These are phyloP conservation scores for Drosophila littoralis DNA, from an alignment of 1,140 invertebrate species.

Conservation along the genomic window DNA sequence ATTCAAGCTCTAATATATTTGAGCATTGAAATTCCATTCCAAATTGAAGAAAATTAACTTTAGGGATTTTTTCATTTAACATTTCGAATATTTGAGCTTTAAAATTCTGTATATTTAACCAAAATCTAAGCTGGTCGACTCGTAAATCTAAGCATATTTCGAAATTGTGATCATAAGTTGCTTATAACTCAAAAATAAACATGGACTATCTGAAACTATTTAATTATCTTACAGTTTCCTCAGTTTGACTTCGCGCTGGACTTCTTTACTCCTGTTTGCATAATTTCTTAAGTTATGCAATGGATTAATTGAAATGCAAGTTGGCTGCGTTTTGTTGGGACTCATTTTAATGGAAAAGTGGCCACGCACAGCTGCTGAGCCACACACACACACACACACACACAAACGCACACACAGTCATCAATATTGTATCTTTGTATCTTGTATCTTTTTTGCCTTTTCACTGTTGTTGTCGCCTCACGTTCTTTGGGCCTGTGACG, in stretches of 20 bases:
- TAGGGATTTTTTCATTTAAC: no score
- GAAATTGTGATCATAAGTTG: no score
- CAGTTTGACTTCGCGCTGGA: neutral
- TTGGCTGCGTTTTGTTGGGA: conserved; percentile 48
- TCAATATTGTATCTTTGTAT: conserved; percentile 14
- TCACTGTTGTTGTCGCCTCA: conserved; percentile 14
- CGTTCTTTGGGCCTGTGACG: conserved; percentile 25
- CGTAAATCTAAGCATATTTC: no score
- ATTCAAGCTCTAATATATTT: no score
- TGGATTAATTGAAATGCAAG: conserved; percentile 74
- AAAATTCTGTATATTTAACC: no score
- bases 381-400: conserved; percentile 30
- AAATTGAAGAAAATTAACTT: no score
- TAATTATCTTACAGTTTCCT: neutral
- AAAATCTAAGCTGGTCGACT: no score
- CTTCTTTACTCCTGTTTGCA: no score
- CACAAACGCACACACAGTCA: conserved; percentile 1
- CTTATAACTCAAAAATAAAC: no score
- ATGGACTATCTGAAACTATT: neutral
- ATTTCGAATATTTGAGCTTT: no score
- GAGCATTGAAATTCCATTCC: no score
- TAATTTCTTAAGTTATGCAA: conserved; percentile 48
- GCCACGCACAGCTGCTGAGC: conserved; percentile 61
- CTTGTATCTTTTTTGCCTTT: conserved; percentile 13
- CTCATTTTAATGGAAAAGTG: conserved; percentile 59